These are phyloP conservation scores for Falcaria lacertinaria DNA, from an alignment of 2,888 invertebrate genomes.

Conservation along the genomic window DNA sequence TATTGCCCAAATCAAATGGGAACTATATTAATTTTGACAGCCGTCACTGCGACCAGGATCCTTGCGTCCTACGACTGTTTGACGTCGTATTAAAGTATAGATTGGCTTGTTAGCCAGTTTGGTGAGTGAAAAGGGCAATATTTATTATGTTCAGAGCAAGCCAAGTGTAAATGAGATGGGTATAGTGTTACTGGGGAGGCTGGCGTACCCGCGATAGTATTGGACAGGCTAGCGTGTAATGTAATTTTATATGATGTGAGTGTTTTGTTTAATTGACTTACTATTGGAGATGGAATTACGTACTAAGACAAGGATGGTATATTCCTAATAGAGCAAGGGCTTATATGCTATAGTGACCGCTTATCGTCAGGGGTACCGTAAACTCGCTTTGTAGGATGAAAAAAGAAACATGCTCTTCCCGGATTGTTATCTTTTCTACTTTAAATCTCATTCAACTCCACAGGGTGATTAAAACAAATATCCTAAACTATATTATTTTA, in stretches of 20 bases:
- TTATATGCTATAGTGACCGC: too few relatives aligned
- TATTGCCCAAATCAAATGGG: background rate
- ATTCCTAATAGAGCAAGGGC: too few relatives aligned
- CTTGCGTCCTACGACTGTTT: background rate
- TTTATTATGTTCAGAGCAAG: slow-evolving; percentile 37
- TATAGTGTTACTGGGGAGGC: slow-evolving; percentile 1
- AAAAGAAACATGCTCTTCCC: too few relatives aligned
- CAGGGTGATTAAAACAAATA: too few relatives aligned
- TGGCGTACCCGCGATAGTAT: background rate
- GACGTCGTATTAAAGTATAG: slow-evolving; percentile 14
- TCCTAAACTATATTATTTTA: too few relatives aligned
- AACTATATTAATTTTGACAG: slow-evolving; percentile 17
- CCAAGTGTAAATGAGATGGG: slow-evolving; percentile 34
- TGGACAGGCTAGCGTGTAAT: background rate
- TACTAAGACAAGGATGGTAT: too few relatives aligned
- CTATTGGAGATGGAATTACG: too few relatives aligned
- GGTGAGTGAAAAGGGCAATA: slow-evolving; percentile 23
- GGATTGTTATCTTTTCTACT: too few relatives aligned
- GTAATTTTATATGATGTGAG: background rate
- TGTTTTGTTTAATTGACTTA: too few relatives aligned
- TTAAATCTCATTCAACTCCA: too few relatives aligned
- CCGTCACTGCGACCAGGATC: slow-evolving; percentile 6
- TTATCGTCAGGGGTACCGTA: too few relatives aligned
- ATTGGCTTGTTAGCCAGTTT: slow-evolving; percentile 10
- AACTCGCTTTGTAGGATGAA: too few relatives aligned